Evolutionary conservation across 2,797 vertebrate genomes (phyloP).

Genomic region (Hippoglossus hippoglossus): DNA sequence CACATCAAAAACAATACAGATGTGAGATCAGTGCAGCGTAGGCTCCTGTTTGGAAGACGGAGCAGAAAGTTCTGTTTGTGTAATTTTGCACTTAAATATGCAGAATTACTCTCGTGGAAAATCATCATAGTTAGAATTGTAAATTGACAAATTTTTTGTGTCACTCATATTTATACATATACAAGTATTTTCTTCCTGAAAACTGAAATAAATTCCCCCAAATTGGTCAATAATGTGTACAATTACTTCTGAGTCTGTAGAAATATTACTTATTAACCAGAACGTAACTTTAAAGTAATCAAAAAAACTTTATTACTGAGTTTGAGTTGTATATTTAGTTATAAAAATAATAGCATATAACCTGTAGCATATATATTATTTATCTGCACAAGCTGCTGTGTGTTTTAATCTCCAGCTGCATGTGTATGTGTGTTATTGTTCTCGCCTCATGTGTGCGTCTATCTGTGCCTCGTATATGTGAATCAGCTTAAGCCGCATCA

Average conservation of each 20-base stretch:
- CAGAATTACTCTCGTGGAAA: neutral
- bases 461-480: constrained; percentile 40
- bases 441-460: constrained; percentile 3
- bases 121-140: neutral
- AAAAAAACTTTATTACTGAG: neutral
- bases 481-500: constrained; percentile 47
- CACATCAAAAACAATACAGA: constrained; percentile 64
- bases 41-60: constrained; percentile 46
- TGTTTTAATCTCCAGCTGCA: constrained; percentile 24
- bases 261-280: neutral
- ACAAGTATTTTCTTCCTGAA: neutral
- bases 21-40: constrained; percentile 31
- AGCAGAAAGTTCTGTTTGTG: constrained; percentile 13
- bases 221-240: neutral
- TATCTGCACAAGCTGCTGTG: constrained; percentile 21
- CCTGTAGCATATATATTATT: neutral
- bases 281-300: constrained; percentile 7
- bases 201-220: neutral
- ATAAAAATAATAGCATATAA: neutral
- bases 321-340: neutral
- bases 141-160: neutral
- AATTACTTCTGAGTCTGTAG: neutral
- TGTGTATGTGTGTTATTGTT: constrained; percentile 8
- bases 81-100: neutral
- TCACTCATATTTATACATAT: neutral